Percentiles rank a stretch among this genome's conserved stretches.
phyloP scores from a whole-genome alignment of 1,140 invertebrate genomes.

The Melipona quadrifasciata region DNA sequence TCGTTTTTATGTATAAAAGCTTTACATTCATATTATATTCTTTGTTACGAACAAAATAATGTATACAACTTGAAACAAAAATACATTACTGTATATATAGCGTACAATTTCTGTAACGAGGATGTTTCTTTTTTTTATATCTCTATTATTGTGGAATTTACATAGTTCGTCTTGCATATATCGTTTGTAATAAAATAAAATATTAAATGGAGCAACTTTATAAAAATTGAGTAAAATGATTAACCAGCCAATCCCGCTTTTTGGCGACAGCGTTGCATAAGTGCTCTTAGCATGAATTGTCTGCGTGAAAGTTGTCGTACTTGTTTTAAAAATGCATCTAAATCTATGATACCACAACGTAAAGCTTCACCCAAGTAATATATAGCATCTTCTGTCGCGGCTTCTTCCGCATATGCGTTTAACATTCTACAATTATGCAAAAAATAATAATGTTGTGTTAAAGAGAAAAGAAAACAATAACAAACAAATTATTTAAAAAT shows the following conservation, averaged over 20 bases:
- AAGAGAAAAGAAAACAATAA: not conserved
- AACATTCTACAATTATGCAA: constrained; percentile 87
- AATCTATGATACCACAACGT: constrained; percentile 94
- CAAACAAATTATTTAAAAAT: constrained; percentile 11
- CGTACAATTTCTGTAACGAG: constrained; percentile 1
- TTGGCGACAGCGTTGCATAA: constrained; percentile 98
- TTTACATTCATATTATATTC: not conserved
- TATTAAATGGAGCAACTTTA: constrained; percentile 56
- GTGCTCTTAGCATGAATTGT: constrained; percentile 97
- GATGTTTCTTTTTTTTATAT: constrained; percentile 18
- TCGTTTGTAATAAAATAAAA: constrained; percentile 61
- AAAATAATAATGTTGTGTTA: not conserved
- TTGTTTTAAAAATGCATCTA: constrained; percentile 98
- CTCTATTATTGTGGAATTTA: constrained; percentile 43
- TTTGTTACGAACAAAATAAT: constrained; percentile 13
- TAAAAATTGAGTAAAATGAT: constrained; percentile 47
- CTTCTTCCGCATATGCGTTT: constrained; percentile 98
- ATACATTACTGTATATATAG: constrained; percentile 23
- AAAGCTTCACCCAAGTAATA: constrained; percentile 99
- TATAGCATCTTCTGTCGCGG: constrained; percentile 98
- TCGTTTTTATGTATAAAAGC: constrained; percentile 30
- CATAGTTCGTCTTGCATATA: constrained; percentile 46
- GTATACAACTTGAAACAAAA: constrained; percentile 42
- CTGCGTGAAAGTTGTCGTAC: constrained; percentile 96
- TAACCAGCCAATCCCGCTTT: constrained; percentile 93